Conservation (phyloP, 2,888 invertebrate genomes). For the Corbicula japonica region DNA sequence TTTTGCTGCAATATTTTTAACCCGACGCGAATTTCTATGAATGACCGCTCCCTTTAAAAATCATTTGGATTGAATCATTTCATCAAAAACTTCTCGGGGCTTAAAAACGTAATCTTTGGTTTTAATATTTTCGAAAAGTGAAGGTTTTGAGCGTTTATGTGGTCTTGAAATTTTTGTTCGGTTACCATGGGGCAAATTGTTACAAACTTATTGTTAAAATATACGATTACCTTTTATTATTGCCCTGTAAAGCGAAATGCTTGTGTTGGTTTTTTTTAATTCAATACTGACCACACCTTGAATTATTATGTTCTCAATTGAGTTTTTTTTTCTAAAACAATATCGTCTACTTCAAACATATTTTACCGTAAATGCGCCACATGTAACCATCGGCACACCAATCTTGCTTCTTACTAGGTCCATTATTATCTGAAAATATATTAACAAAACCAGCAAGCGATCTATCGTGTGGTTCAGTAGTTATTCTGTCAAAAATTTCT, state of each 20-base stretch:
- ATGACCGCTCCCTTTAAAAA: not conserved
- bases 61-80: not conserved
- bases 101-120: not conserved
- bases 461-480: constrained; percentile 25
- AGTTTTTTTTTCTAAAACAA: too few relatives aligned
- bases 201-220: constrained; percentile 7
- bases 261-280: constrained; percentile 17
- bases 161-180: constrained; percentile 7
- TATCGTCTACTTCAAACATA: constrained; percentile 4
- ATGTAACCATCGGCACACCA: constrained; percentile 42
- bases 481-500: constrained; percentile 20
- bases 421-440: constrained; percentile 16
- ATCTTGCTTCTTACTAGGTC: constrained; percentile 26
- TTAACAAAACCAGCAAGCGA: constrained; percentile 7
- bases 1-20: not conserved
- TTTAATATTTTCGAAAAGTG: constrained; percentile 1
- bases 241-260: constrained; percentile 12
- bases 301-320: too few relatives aligned
- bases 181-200: constrained; percentile 18
- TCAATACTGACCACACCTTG: not conserved
- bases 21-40: not conserved
- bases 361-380: constrained; percentile 38
- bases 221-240: constrained; percentile 17
- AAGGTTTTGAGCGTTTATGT: constrained; percentile 26
- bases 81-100: constrained; percentile 5